These are phyloP conservation scores for Octodonta nipae DNA, from an alignment of 2,888 invertebrate genomes.

Conservation along the genomic window DNA sequence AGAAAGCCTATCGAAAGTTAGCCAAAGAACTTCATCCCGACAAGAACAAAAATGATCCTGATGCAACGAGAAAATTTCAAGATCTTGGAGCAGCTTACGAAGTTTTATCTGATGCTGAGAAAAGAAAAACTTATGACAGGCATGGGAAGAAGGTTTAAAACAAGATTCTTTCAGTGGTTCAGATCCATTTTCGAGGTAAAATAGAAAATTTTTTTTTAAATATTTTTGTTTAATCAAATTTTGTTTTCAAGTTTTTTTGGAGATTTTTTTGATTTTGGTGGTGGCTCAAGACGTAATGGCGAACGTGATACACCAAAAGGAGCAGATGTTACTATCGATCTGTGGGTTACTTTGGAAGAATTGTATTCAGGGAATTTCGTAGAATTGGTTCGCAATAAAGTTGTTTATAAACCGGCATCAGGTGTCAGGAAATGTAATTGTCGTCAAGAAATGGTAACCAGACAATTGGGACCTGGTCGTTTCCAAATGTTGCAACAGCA, in stretches of 20 bases:
- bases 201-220: no score
- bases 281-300: slow-evolving; percentile 54
- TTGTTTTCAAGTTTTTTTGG: slow-evolving; percentile 93
- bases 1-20: slow-evolving; percentile 89
- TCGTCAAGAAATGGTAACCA: slow-evolving; percentile 94
- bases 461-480: slow-evolving; percentile 87
- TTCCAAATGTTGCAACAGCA: slow-evolving; percentile 74
- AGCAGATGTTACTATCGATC: slow-evolving; percentile 81
- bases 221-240: no score
- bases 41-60: slow-evolving; percentile 87
- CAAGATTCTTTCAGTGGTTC: slow-evolving; percentile 77
- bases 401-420: slow-evolving; percentile 81
- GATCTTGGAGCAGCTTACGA: slow-evolving; percentile 94
- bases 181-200: slow-evolving; percentile 92
- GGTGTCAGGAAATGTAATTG: slow-evolving; percentile 98
- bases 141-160: slow-evolving; percentile 96
- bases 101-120: slow-evolving; percentile 82
- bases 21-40: slow-evolving; percentile 97
- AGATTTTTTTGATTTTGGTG: slow-evolving; percentile 84
- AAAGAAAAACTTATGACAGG: slow-evolving; percentile 84
- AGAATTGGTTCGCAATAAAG: slow-evolving; percentile 95
- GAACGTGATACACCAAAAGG: slow-evolving; percentile 77
- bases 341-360: slow-evolving; percentile 88
- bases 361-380: slow-evolving; percentile 90
- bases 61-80: slow-evolving; percentile 86